Base-by-base conservation (phyloP, 1,140 invertebrate genomes). In the Sinella curviseta region DNA sequence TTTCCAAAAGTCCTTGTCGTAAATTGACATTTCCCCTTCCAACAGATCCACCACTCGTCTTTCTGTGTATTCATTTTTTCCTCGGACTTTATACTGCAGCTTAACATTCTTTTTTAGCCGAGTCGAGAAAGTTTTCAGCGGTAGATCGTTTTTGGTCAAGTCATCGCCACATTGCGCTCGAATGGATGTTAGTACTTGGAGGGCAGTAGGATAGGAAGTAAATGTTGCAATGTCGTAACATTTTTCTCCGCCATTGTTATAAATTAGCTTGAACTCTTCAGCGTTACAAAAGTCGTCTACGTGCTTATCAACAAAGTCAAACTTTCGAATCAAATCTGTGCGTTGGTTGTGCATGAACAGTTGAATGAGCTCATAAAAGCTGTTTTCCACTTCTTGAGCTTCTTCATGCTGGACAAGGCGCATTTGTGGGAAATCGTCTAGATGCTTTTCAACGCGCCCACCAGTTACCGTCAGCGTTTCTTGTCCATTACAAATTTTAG, bases 401-500 rank as follows among this genome's bases (percentile, higher is more conserved):
- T 65, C 57, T 65, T 26, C 57, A 4, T 8, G 26, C 24, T 8
- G 57, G 24, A 26, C 57, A 14, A 26, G 4, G 8, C 24, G 16
- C 14, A 65, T 17, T 12, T 12, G 4, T 65, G 57, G 57, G 4
- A 17, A 26, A 4, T 65, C 57, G 26, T 65, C 57, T 4, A 65
- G 8, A 16, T 65, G 57, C 57, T 17, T n/a, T 65, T 26, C 57
- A 16, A n/a, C 24, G 8, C 24, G 3, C 24, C 16, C 16, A 17
- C 24, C 57, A n/a, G 16, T 8, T 4, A 17, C 8, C 24, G 16
- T 65, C 57, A 65, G 14, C 4, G 57, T 65, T 4, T 16, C 16
- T 26, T 65, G 14, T 4, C 57, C 57, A n/a, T 65, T 65, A n/a
- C 14, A n/a, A n/a, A 65, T 65, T 65, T 65, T 65, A n/a, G 57